Base-by-base conservation (phyloP, 2,888 invertebrate species). In the Pollenia griseotomentosa region DNA sequence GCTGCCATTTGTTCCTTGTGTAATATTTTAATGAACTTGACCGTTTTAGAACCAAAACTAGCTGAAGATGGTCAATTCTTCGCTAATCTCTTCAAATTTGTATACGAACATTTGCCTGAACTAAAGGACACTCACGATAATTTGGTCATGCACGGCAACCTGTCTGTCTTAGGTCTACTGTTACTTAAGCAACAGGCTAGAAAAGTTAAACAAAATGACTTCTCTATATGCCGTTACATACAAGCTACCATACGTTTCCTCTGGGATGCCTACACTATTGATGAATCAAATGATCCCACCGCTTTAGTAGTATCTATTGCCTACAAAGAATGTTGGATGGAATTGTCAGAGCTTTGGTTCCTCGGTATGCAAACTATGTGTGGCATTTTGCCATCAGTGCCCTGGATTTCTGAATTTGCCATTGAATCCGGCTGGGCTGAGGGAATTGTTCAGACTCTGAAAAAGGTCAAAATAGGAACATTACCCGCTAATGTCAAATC, bases 401-500 rank as follows among this genome's bases (percentile, higher is more conserved):
- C 97, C 5, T 98, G 98, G 98, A 96, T 98, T 87, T 97, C 97
- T 0, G 97, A 98, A 90, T 98, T 98, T 93, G 96, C 97, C 6
- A 96, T 98, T 85, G 98, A 98, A 90, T 97, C 97, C 92, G 98
- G 98, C n/a, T 98, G 98, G 97, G 97, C 97, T 5, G 96, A 97
- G 92, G 98, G 97, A 12, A 97, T 98, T 80, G 95, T 97, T 74
- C 96, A 96, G 90, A 96, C 96, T 89, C 94, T 98, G 88, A 95
- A 96, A 88, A 97, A 97, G 94, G 97, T 98, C 0, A 97, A 97
- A 93, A 95, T 96, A 89, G 97, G 97, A 75, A 96, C 96, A 2
- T 94, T 98, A 70, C 96, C 96, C 51, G 95, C 96, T 0, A 97
- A 97, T 93, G 96, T 97, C 0, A 97, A 97, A 91, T 97, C 97